Conservation (phyloP, 2,797 vertebrate genomes). For the Cossypha niveicapilla region DNA sequence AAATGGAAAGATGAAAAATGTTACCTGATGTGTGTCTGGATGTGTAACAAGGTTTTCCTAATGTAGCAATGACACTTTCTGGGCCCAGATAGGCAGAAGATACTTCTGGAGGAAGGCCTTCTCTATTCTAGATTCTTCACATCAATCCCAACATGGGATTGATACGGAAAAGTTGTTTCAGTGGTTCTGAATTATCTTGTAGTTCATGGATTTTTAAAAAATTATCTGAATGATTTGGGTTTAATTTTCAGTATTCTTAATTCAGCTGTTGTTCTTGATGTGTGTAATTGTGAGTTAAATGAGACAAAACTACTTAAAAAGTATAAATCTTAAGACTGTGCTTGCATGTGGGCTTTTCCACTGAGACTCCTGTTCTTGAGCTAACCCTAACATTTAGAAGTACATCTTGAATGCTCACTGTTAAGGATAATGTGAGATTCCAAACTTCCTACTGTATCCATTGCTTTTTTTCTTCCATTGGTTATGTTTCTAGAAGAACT, state of each 20-base stretch:
- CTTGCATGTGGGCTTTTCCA: neutral
- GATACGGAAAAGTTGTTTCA: neutral
- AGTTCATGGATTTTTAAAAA: neutral
- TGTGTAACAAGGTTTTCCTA: neutral
- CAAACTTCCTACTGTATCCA: neutral
- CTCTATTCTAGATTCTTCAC: neutral
- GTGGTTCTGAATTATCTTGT: neutral
- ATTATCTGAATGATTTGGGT: neutral
- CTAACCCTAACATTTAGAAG: neutral
- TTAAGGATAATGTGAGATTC: neutral
- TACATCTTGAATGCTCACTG: neutral
- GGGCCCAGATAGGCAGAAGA: neutral
- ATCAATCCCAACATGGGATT: neutral
- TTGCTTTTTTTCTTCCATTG: neutral
- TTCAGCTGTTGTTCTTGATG: neutral
- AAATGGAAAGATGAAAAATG: neutral
- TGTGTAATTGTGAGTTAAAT: neutral
- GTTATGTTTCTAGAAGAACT: neutral
- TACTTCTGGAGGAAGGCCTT: neutral
- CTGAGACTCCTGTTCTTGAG: neutral
- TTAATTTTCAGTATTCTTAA: neutral
- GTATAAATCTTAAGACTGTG: neutral
- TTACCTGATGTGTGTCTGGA: neutral
- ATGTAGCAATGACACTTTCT: rapidly evolving
- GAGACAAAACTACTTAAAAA: neutral